Percentiles rank a stretch among this genome's conserved stretches.
These are phyloP conservation scores for Drosophila albomicans DNA, from an alignment of 1,140 invertebrate genomes.

Conservation along the genomic window DNA sequence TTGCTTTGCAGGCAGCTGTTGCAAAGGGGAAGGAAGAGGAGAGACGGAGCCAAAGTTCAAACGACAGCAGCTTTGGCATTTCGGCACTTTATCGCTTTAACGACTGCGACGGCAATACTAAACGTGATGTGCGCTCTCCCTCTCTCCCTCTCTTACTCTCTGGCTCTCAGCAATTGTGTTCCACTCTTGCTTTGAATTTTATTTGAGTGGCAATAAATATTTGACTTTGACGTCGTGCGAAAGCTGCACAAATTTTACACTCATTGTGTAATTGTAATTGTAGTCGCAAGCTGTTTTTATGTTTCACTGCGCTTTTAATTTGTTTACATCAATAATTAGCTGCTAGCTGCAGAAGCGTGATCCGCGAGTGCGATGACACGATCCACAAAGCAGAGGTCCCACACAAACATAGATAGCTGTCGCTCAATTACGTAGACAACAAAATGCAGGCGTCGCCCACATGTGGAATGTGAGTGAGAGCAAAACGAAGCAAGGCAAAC, in stretches of 20 bases:
- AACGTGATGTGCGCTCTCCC: conserved; percentile 51
- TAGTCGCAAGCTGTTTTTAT: background rate
- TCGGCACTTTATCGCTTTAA: conserved; percentile 56
- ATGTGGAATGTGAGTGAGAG: background rate
- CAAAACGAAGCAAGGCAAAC: conserved; percentile 1
- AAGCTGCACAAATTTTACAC: conserved; percentile 65
- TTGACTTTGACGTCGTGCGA: conserved; percentile 63
- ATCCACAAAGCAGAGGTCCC: background rate
- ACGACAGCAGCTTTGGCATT: conserved; percentile 62
- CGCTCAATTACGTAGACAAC: conserved; percentile 45
- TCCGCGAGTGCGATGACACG: background rate
- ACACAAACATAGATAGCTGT: background rate
- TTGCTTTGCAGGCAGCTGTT: conserved; percentile 24
- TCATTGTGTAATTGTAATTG: background rate
- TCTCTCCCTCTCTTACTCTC: conserved; percentile 5
- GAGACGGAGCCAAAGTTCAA: conserved; percentile 38
- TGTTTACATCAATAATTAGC: background rate
- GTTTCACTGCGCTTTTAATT: background rate
- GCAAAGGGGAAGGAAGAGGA: background rate
- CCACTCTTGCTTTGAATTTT: conserved; percentile 17
- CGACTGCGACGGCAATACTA: conserved; percentile 44
- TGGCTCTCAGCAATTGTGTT: conserved; percentile 18
- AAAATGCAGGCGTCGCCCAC: conserved; percentile 1
- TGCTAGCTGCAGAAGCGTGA: background rate
- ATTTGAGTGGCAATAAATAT: conserved; percentile 69